Evolutionary conservation across 2,113 vertebrate species (phyloP).

Genomic region (Petromus typicus): DNA sequence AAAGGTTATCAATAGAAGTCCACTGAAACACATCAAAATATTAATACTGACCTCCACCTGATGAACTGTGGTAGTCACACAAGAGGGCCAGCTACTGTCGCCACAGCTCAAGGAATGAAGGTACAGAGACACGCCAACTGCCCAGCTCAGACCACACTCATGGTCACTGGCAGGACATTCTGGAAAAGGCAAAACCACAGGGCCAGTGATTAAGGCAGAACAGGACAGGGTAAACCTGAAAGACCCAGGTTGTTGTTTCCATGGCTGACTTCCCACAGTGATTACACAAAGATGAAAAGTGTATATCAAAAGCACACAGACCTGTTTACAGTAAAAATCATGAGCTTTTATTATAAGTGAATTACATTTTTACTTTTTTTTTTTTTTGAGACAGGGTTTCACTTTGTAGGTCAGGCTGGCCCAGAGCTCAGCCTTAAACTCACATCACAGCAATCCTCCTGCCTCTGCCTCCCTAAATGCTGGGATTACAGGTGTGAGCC

Average conservation of each 20-base stretch:
- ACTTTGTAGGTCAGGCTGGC: too few relatives aligned
- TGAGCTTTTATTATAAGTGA: neutral
- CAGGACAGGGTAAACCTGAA: neutral
- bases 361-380: neutral
- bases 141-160: neutral
- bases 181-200: neutral
- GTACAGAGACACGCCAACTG: neutral
- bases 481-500: too few relatives aligned
- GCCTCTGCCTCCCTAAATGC: too few relatives aligned
- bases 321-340: neutral
- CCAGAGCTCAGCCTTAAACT: too few relatives aligned
- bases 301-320: neutral
- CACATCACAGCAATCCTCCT: too few relatives aligned
- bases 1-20: neutral
- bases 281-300: neutral
- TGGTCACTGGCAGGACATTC: neutral
- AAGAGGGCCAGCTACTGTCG: neutral
- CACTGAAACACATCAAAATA: neutral
- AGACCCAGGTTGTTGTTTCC: neutral
- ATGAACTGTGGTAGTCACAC: neutral
- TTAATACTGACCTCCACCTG: conserved; percentile 15
- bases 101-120: neutral
- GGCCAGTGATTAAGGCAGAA: neutral
- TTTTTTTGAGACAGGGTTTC: too few relatives aligned
- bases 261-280: neutral